Evolutionary conservation across 2,888 invertebrate genomes (phyloP).

Genomic region (Caenorhabditis plicata): DNA sequence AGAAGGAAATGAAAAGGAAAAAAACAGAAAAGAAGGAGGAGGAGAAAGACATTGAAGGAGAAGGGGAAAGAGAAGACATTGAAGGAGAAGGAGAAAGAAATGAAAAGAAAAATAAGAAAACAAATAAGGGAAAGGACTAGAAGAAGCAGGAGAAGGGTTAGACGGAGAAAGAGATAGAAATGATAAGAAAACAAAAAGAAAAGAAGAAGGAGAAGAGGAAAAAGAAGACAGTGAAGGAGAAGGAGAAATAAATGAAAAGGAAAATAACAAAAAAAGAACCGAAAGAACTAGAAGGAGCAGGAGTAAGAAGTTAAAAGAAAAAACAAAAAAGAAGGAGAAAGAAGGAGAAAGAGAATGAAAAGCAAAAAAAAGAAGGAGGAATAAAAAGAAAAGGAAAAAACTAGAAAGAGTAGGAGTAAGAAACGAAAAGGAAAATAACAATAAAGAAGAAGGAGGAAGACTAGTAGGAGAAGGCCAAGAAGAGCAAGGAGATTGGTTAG

Average conservation of each 20-base stretch:
- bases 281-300: no score
- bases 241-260: constrained; percentile 1
- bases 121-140: neutral
- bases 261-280: no score
- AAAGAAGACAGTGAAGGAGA: constrained; percentile 2
- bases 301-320: no score
- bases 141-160: constrained; percentile 5
- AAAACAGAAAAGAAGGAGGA: no score
- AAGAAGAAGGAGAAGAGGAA: no score
- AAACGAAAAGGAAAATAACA: constrained; percentile 1
- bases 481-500: no score
- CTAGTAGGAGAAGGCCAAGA: neutral
- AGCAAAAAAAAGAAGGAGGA: constrained; percentile 3
- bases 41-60: no score
- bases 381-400: constrained; percentile 3
- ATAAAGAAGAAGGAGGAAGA: neutral
- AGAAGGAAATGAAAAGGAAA: neutral
- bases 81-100: no score
- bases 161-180: constrained; percentile 6
- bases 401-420: neutral
- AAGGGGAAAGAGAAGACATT: no score
- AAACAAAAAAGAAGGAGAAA: no score
- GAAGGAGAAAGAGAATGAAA: no score
- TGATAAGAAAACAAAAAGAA: constrained; percentile 9
- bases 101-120: constrained; percentile 8